Evolutionary conservation across 2,113 vertebrate genomes (phyloP).

Genomic region (Pan troglodytes): DNA sequence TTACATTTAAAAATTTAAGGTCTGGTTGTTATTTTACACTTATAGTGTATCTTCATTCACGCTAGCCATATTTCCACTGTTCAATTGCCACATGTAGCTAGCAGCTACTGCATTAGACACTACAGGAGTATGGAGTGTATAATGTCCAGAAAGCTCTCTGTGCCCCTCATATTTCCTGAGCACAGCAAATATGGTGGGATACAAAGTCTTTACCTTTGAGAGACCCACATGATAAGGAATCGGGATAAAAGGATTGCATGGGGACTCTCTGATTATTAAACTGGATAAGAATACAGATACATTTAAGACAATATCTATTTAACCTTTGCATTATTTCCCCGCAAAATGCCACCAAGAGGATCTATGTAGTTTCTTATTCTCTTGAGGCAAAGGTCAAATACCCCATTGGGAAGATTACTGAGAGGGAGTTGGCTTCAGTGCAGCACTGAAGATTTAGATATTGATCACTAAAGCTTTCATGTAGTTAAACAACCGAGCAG

Average conservation of each 20-base stretch:
- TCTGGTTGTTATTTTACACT: background rate
- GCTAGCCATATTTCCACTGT: background rate
- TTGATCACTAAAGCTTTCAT: conserved; percentile 46
- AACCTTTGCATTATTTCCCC: background rate
- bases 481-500: conserved; percentile 24
- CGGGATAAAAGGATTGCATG: background rate
- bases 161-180: background rate
- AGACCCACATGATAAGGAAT: background rate
- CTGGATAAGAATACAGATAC: background rate
- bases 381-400: conserved; percentile 45
- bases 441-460: conserved; percentile 45
- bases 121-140: rapidly evolving
- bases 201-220: background rate
- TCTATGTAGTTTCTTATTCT: background rate
- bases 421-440: background rate
- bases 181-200: background rate
- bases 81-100: rapidly evolving
- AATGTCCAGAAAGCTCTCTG: background rate
- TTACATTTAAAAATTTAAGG: background rate
- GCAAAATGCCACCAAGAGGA: conserved; percentile 1
- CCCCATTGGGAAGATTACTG: background rate
- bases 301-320: background rate
- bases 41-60: background rate
- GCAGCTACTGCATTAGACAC: background rate
- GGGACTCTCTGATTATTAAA: background rate